Conservation (phyloP, 92 coral and sea anemone genomes). For the Bergia sp. region DNA sequence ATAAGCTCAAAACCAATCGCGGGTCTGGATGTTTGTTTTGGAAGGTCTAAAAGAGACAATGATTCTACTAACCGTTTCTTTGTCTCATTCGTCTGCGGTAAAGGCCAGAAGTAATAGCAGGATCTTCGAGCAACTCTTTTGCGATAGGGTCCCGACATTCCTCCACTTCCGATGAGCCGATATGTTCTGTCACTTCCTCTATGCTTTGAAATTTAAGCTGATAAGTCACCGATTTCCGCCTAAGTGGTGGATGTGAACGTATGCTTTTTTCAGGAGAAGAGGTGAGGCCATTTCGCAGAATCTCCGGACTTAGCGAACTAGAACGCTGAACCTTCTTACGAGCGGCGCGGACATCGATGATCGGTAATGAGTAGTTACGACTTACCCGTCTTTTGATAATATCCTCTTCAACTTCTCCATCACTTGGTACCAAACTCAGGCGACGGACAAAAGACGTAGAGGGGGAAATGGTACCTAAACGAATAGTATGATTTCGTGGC, state of each 20-base stretch:
- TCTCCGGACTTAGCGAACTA: constrained; percentile 54
- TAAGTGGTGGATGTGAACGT: neutral
- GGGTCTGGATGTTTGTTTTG: too few species aligned
- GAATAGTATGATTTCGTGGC: constrained; percentile 66
- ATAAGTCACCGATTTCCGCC: neutral
- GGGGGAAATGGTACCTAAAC: constrained; percentile 77
- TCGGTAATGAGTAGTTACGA: constrained; percentile 53
- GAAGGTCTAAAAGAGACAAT: too few species aligned
- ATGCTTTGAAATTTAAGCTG: neutral
- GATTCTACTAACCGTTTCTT: constrained; percentile 1
- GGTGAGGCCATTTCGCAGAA: neutral
- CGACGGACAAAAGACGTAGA: constrained; percentile 68
- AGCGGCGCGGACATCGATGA: constrained; percentile 13
- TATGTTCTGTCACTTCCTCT: neutral
- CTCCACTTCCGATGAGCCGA: neutral
- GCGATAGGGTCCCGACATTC: neutral
- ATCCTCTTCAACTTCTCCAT: neutral
- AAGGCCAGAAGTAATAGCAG: neutral
- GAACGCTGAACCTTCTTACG: constrained; percentile 50
- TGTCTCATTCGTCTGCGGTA: neutral
- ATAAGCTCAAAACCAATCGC: too few species aligned
- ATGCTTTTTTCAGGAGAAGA: too few species aligned
- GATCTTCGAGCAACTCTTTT: neutral
- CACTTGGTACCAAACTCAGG: constrained; percentile 54
- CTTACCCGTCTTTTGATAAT: neutral